These are phyloP conservation scores for Calyptommatus sinebrachiatus DNA, from an alignment of 2,113 vertebrate genomes.

Conservation along the genomic window DNA sequence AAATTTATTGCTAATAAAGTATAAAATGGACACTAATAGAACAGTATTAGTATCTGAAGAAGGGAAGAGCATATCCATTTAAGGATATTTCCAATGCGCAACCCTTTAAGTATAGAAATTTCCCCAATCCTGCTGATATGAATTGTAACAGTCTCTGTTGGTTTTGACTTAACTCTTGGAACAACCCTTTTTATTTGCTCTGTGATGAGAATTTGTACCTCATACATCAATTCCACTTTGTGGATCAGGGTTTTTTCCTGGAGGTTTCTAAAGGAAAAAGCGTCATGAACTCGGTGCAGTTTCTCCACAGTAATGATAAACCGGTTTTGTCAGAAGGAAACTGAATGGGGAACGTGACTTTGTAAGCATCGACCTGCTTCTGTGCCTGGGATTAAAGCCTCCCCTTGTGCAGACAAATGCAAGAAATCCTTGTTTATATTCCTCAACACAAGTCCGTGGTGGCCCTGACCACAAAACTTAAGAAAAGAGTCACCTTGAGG, in stretches of 20 bases:
- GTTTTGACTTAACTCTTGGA: constrained; percentile 34
- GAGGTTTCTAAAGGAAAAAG: constrained; percentile 45
- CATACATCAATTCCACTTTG: constrained; percentile 47
- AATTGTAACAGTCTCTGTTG: background rate
- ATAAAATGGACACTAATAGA: too few relatives aligned
- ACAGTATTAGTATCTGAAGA: too few relatives aligned
- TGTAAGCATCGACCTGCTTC: constrained; percentile 4
- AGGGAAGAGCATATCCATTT: too few relatives aligned
- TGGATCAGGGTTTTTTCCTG: constrained; percentile 32
- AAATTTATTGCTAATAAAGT: too few relatives aligned
- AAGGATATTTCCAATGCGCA: background rate
- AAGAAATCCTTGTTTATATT: background rate
- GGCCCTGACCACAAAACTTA: too few relatives aligned
- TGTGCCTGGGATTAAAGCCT: background rate
- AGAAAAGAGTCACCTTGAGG: too few relatives aligned
- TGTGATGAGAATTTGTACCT: constrained; percentile 45
- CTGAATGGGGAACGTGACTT: constrained; percentile 33
- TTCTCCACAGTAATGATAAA: constrained; percentile 29
- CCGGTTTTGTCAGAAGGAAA: constrained; percentile 20
- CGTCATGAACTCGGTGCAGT: constrained; percentile 35
- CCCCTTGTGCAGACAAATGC: constrained; percentile 9
- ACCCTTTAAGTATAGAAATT: background rate
- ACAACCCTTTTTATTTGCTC: constrained; percentile 34
- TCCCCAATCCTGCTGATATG: background rate
- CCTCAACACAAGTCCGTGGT: too few relatives aligned